phyloP scores from a whole-genome alignment of 2,113 vertebrate genomes.

The Turnix velox region DNA sequence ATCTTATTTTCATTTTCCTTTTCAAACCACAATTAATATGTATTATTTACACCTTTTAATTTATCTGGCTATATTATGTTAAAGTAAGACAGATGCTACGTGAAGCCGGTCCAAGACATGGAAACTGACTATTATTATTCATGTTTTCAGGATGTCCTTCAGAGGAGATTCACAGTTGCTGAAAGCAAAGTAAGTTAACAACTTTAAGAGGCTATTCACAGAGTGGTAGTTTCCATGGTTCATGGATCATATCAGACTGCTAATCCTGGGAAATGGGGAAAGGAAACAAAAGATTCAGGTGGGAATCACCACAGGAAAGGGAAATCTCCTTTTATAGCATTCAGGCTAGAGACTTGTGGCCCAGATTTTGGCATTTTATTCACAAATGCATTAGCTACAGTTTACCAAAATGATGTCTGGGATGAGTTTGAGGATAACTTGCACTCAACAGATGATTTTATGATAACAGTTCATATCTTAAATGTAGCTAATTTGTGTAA shows the following conservation, averaged over 20 bases:
- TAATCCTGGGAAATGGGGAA: not conserved
- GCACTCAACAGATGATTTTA: not conserved
- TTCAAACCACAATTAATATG: slow-evolving; percentile 18
- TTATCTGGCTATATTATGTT: not conserved
- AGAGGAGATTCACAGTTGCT: not conserved
- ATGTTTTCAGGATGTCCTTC: not conserved
- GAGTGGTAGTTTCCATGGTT: no score
- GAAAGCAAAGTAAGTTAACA: not conserved
- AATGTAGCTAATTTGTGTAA: not conserved
- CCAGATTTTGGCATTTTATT: not conserved
- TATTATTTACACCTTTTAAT: slow-evolving; percentile 31
- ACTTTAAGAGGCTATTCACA: not conserved
- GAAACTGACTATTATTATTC: not conserved
- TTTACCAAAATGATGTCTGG: not conserved
- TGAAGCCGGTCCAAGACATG: not conserved
- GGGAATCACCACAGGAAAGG: not conserved
- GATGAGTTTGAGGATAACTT: not conserved
- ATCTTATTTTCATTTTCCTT: slow-evolving; percentile 46
- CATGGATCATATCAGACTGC: not conserved
- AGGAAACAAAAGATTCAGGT: not conserved
- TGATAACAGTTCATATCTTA: not conserved
- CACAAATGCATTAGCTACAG: not conserved
- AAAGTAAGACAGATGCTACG: slow-evolving; percentile 2
- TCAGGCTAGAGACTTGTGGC: not conserved
- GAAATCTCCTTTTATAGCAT: not conserved